A percentile compares a stretch with the other conserved stretches of the same genome.
Evolutionary conservation across 2,113 vertebrate genomes (phyloP).

Genomic region (Zootoca vivipara): DNA sequence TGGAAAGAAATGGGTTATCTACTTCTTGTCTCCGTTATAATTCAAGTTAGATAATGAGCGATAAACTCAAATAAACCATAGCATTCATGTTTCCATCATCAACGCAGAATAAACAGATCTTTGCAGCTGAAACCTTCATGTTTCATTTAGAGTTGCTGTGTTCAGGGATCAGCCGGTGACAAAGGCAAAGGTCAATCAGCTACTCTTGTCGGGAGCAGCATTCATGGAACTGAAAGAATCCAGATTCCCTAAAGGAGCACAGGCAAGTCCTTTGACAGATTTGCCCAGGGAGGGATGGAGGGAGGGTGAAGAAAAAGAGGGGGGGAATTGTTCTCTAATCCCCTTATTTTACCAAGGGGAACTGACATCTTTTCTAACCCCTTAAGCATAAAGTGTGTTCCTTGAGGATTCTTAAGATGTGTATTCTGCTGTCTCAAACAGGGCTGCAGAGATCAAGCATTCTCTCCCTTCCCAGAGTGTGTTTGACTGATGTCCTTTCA

Average conservation of each 20-base stretch:
- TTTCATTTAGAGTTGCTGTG: not conserved
- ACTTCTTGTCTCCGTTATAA: not conserved
- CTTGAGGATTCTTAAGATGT: not conserved
- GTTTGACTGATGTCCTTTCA: conserved; percentile 21
- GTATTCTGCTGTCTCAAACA: not conserved
- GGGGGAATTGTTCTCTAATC: conserved; percentile 1
- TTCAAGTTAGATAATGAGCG: not conserved
- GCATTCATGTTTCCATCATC: not conserved
- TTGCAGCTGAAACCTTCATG: not conserved
- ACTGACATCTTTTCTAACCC: not conserved
- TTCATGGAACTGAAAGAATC: not conserved
- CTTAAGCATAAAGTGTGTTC: not conserved
- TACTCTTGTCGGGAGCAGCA: not conserved
- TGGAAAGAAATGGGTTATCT: not conserved
- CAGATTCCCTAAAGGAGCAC: not conserved
- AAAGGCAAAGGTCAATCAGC: conserved; percentile 2
- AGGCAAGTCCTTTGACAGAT: not conserved
- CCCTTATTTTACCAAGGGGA: conserved; percentile 5
- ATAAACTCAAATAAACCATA: not conserved
- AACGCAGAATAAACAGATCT: not conserved
- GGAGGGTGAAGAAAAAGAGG: not conserved
- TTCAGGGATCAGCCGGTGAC: not conserved
- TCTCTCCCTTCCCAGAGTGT: not conserved
- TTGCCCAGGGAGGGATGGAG: not conserved
- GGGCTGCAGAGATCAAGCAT: not conserved